phyloP scores from a whole-genome alignment of 2,113 vertebrate species.

The Anthoscopus minutus region DNA sequence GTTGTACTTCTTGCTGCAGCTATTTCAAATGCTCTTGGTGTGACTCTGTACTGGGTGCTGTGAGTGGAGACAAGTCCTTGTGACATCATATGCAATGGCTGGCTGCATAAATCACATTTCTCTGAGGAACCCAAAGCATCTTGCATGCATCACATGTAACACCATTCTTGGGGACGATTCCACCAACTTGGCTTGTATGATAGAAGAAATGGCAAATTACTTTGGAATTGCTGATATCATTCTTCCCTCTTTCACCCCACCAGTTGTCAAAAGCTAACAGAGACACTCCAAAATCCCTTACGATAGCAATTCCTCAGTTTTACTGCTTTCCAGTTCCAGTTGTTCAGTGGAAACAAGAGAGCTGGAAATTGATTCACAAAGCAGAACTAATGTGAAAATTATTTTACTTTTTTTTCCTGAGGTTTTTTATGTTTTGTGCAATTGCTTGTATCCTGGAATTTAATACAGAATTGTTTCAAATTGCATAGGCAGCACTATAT shows the following conservation, averaged over 20 bases:
- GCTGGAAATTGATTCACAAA: slow-evolving; percentile 5
- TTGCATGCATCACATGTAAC: fast-evolving
- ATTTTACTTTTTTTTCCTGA: neutral
- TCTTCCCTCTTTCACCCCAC: neutral
- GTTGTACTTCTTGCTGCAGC: neutral
- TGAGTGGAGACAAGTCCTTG: neutral
- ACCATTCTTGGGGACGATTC: neutral
- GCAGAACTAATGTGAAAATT: slow-evolving; percentile 31
- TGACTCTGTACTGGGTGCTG: neutral
- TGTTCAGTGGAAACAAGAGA: slow-evolving; percentile 26
- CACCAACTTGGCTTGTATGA: neutral
- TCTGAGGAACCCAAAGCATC: neutral
- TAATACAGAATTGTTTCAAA: neutral
- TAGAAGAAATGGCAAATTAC: neutral
- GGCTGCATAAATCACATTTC: neutral
- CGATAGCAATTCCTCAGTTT: neutral
- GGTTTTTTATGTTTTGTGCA: neutral
- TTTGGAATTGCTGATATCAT: neutral
- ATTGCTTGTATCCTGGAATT: neutral
- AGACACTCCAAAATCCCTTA: neutral
- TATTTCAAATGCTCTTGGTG: neutral
- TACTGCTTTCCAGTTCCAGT: neutral
- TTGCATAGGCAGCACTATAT: neutral
- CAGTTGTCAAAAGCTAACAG: neutral
- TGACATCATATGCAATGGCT: neutral